Evolutionary conservation across 1,140 invertebrate species (phyloP).

Genomic region (Lerema accius): DNA sequence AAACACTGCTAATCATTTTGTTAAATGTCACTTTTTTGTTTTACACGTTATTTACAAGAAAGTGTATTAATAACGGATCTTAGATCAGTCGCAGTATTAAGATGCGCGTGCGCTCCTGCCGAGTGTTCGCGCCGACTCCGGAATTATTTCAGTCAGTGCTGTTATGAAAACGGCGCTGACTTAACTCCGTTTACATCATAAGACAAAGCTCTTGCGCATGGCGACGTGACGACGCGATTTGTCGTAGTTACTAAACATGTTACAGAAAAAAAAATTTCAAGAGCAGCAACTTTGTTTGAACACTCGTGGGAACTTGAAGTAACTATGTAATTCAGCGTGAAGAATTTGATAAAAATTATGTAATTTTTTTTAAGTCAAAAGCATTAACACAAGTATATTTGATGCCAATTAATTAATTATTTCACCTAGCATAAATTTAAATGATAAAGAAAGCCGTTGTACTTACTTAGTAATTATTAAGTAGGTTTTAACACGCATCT

Average conservation of each 20-base stretch:
- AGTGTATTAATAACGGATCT: background rate
- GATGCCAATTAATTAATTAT: no score
- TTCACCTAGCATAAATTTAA: no score
- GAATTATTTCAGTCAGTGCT: conserved; percentile 30
- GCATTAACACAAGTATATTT: no score
- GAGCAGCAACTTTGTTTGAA: no score
- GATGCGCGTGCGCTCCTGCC: conserved; percentile 30
- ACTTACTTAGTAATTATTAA: no score
- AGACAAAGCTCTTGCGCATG: background rate
- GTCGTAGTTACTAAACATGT: background rate
- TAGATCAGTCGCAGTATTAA: background rate
- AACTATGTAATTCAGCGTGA: no score
- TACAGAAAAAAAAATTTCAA: no score
- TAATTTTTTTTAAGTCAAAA: no score
- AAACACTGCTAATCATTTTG: background rate
- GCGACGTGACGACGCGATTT: background rate
- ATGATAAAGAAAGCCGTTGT: no score
- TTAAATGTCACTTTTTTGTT: background rate
- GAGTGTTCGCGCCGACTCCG: conserved; percentile 34
- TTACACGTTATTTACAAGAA: background rate
- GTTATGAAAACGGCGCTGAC: conserved; percentile 26
- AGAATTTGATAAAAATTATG: no score
- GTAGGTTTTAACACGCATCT: no score
- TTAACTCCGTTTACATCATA: conserved; percentile 12
- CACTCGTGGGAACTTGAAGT: no score